Evolutionary conservation across 2,113 vertebrate species (phyloP).

Genomic region (Baryphthengus martii): DNA sequence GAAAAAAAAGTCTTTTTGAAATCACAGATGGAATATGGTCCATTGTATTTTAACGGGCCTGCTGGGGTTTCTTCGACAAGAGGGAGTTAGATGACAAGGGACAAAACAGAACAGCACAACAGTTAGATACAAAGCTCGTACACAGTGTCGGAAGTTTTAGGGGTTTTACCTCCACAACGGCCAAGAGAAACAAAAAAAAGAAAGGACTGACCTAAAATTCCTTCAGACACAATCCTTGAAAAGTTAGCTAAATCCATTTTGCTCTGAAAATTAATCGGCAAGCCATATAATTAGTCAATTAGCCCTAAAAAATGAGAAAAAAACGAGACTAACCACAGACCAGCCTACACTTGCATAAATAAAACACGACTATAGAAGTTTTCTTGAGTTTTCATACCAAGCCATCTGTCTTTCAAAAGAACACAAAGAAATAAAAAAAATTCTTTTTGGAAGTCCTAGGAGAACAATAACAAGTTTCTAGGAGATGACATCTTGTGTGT

Average conservation of each 20-base stretch:
- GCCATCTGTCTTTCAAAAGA: background rate
- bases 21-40: background rate
- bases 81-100: background rate
- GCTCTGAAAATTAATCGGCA: background rate
- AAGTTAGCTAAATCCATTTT: background rate
- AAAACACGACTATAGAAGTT: background rate
- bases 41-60: background rate
- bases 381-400: background rate
- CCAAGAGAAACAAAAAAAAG: background rate
- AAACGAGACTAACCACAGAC: background rate
- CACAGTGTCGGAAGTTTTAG: rapidly evolving
- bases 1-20: background rate
- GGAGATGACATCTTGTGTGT: background rate
- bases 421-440: background rate
- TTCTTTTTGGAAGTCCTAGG: background rate
- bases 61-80: background rate
- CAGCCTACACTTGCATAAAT: background rate
- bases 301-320: background rate
- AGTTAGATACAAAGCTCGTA: background rate
- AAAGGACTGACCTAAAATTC: background rate
- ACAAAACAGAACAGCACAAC: background rate
- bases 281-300: background rate
- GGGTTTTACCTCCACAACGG: background rate
- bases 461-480: background rate
- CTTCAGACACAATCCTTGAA: background rate